Conservation (phyloP, 2,113 vertebrate genomes). For the Lepisosteus osseus region DNA sequence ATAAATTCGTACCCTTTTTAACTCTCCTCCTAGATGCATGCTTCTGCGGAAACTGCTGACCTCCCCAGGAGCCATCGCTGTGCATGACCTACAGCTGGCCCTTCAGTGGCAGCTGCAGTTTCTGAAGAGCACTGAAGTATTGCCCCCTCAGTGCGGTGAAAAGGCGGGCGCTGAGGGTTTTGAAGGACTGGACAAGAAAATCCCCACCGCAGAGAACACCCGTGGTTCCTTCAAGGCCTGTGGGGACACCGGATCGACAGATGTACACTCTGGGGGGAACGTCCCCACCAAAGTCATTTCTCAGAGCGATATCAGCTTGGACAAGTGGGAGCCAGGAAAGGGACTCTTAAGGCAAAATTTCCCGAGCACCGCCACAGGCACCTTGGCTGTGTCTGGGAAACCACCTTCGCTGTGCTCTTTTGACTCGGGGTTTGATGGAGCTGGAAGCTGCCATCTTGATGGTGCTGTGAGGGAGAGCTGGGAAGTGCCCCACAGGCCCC, state of each 20-base stretch:
- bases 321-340: not conserved
- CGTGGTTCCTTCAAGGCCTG: not conserved
- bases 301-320: too few species aligned
- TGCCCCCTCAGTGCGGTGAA: not conserved
- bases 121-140: constrained; percentile 20
- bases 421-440: constrained; percentile 62
- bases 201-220: not conserved
- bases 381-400: constrained; percentile 18
- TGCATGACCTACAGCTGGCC: constrained; percentile 53
- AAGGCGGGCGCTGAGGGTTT: not conserved
- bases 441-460: constrained; percentile 41
- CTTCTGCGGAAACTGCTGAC: constrained; percentile 56
- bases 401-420: constrained; percentile 53
- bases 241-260: not conserved
- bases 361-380: not conserved
- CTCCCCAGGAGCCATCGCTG: constrained; percentile 35
- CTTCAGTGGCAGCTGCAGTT: constrained; percentile 66
- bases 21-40: constrained; percentile 51
- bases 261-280: not conserved
- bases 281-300: not conserved
- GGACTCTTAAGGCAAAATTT: not conserved
- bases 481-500: constrained; percentile 16
- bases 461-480: constrained; percentile 19
- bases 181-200: not conserved
- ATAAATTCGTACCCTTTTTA: not conserved